Base-by-base conservation (phyloP, 2,888 invertebrate species). In the Tiliacea aurago region DNA sequence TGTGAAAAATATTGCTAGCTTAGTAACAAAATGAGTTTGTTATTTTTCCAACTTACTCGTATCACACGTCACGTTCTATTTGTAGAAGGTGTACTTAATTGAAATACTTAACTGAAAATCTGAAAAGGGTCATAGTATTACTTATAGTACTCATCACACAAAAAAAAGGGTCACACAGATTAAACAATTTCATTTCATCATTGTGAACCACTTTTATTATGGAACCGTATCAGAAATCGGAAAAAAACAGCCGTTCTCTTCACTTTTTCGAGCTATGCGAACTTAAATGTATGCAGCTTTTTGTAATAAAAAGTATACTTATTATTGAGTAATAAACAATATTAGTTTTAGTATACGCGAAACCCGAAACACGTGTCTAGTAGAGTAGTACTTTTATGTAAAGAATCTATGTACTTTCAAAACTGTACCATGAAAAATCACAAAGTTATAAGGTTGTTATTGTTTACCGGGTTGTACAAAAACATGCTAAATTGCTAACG, bases 1-100 rank as follows among this genome's bases (percentile, higher is more conserved):
- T 15, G 53, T 69, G 49, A 63, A 70, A 43, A 63, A 70, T 69
- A 56, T 61, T 62, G 58, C 20, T 80, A 45, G 37, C 56, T 23
- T 53, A 20, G 63, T 33, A 53, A 80, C 41, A 59, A 58, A 41
- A 49, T 41, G 20, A 11, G 33, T 23, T 64, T 53, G 20, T 47
- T 58, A 41, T 45, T 56, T 23, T 11, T 49, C 7, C 2, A 33
- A 43, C 33, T 41, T 68, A n/a, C n/a, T n/a, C n/a, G n/a, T n/a
- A 13, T 28, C 7, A 49, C 10, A 49, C 20, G 41, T 59, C 41
- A 58, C 41, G 43, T 65, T 59, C 23, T 47, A 23, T 23, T 61
- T 33, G 20, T 49, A 47, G 4, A 47, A n/a, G 28, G n/a, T 51
- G 28, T 28, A n/a, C n/a, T n/a, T n/a, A 41, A 66, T 41, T 69